phyloP scores from a whole-genome alignment of 2,888 invertebrate genomes.

The Zele albiditarsus region DNA sequence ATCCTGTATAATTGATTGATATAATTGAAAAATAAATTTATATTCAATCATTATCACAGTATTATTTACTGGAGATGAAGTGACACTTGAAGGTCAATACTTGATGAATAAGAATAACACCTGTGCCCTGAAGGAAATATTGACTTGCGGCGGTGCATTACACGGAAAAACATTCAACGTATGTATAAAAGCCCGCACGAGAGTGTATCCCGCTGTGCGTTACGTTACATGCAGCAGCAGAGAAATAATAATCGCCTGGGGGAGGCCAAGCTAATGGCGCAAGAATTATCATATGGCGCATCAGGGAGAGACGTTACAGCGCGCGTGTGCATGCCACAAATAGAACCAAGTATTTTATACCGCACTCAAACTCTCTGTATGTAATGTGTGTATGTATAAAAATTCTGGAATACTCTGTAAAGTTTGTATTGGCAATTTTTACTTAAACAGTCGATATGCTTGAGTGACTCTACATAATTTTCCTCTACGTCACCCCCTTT shows the following conservation, averaged over 20 bases:
- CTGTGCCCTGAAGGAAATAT: slow-evolving; percentile 48
- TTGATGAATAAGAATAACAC: slow-evolving; percentile 46
- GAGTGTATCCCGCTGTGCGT: slow-evolving; percentile 35
- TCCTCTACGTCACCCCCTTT: slow-evolving; percentile 1
- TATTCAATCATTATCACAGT: neutral
- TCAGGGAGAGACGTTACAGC: slow-evolving; percentile 7
- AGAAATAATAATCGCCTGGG: slow-evolving; percentile 32
- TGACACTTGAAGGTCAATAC: slow-evolving; percentile 48
- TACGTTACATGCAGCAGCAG: slow-evolving; percentile 32
- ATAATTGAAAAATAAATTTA: neutral
- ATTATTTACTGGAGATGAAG: neutral
- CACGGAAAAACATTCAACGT: slow-evolving; percentile 4
- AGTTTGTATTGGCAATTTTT: neutral
- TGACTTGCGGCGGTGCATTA: slow-evolving; percentile 26
- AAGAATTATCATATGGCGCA: slow-evolving; percentile 49
- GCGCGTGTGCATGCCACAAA: slow-evolving; percentile 34
- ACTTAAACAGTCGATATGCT: neutral
- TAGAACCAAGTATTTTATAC: slow-evolving; percentile 11
- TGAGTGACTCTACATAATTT: slow-evolving; percentile 10
- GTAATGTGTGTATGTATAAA: neutral
- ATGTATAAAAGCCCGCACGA: neutral
- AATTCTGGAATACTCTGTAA: neutral
- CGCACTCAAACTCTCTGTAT: neutral
- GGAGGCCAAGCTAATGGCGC: slow-evolving; percentile 45
- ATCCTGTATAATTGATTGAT: neutral